Evolutionary conservation across 2,113 vertebrate genomes (phyloP).

Genomic region (Vidua chalybeata): DNA sequence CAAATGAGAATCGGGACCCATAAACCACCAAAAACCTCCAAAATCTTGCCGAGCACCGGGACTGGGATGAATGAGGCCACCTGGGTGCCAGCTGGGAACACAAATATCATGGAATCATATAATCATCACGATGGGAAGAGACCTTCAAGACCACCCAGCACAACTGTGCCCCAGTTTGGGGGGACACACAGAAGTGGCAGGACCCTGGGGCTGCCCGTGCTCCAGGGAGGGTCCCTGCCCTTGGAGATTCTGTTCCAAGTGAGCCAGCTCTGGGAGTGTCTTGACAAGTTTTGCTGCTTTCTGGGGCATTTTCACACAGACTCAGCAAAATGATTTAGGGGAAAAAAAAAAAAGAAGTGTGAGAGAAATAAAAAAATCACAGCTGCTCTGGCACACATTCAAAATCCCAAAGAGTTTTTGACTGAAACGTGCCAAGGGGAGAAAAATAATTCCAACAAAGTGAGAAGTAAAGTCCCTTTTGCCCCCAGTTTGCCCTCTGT

Average conservation of each 20-base stretch:
- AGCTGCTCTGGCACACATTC: slow-evolving; percentile 46
- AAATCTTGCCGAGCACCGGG: not conserved
- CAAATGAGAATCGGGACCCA: not conserved
- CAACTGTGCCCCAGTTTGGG: not conserved
- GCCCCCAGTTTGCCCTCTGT: not conserved
- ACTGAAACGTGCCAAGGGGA: not conserved
- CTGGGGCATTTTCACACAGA: slow-evolving; percentile 52
- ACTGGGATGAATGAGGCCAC: accelerated
- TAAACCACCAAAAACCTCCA: not conserved
- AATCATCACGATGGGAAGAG: not conserved
- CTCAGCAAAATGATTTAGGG: slow-evolving; percentile 41
- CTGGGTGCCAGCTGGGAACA: not conserved
- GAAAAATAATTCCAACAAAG: not conserved
- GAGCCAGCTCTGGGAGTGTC: not conserved
- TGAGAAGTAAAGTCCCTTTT: not conserved
- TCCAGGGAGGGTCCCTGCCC: not conserved
- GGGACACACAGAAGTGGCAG: not conserved
- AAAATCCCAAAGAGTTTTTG: not conserved
- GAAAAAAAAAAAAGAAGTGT: not conserved
- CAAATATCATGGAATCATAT: not conserved
- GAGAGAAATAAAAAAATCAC: not conserved
- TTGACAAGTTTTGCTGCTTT: slow-evolving; percentile 7
- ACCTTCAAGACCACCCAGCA: not conserved
- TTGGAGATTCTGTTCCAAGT: not conserved
- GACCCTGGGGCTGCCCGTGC: not conserved